Conservation (phyloP, 2,113 vertebrate genomes). For the Ancistrus triradiatus region DNA sequence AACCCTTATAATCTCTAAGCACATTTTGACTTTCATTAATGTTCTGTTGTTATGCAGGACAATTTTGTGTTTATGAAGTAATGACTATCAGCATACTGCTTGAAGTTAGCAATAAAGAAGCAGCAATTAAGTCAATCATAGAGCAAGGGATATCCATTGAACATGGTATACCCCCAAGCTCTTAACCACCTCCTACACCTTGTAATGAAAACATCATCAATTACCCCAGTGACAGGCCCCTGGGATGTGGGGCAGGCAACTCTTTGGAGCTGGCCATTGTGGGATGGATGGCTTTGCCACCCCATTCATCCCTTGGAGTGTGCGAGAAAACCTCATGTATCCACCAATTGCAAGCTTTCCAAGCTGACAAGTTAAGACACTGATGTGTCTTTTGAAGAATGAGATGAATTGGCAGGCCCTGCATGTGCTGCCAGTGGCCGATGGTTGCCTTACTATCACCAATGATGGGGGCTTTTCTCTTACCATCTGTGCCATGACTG, state of each 20-base stretch:
- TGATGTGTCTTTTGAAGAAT: constrained; percentile 52
- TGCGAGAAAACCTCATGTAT: constrained; percentile 56
- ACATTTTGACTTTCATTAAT: too few species aligned
- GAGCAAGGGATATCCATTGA: constrained; percentile 62
- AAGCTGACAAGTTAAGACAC: constrained; percentile 52
- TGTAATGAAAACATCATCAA: constrained; percentile 92
- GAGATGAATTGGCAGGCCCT: constrained; percentile 52
- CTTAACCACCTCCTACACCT: constrained; percentile 74
- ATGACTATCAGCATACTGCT: too few species aligned
- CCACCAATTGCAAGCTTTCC: constrained; percentile 62
- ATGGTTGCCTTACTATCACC: constrained; percentile 56
- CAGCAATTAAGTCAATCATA: too few species aligned
- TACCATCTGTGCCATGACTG: constrained; percentile 73
- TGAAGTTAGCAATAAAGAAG: too few species aligned
- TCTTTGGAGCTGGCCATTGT: constrained; percentile 77
- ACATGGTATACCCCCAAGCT: constrained; percentile 51
- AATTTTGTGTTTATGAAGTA: too few species aligned
- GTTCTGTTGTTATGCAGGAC: too few species aligned
- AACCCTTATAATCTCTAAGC: too few species aligned
- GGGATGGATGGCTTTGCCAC: constrained; percentile 61
- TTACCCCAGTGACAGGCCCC: constrained; percentile 80
- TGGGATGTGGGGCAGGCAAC: constrained; percentile 71
- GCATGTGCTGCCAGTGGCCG: constrained; percentile 51
- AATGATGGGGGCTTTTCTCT: constrained; percentile 61
- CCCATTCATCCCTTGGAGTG: constrained; percentile 35